Percentiles rank a stretch among this genome's conserved stretches.
Conservation (phyloP, 2,797 vertebrate species). For the Catostomus latipinnis region DNA sequence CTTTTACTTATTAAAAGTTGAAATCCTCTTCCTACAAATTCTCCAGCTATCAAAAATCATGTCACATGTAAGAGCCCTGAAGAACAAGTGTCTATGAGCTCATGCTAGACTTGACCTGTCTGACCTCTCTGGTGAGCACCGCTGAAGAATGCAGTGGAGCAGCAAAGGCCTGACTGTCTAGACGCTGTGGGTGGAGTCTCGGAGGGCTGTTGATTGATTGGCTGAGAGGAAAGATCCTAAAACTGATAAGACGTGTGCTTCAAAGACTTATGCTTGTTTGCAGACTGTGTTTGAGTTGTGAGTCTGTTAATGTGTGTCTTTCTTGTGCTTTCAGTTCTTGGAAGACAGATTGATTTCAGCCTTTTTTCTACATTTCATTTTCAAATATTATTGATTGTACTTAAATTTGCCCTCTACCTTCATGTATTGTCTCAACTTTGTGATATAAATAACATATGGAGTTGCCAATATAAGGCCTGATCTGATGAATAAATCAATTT, state of each 20-base stretch:
- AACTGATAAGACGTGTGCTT: constrained; percentile 55
- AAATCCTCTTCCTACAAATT: too few species aligned
- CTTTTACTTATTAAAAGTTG: too few species aligned
- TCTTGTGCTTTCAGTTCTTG: constrained; percentile 15
- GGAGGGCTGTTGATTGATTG: constrained; percentile 67
- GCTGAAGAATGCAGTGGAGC: constrained; percentile 52
- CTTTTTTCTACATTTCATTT: constrained; percentile 11
- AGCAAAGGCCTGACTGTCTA: constrained; percentile 73
- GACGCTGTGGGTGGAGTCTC: constrained; percentile 77
- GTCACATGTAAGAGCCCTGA: neutral
- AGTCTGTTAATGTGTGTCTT: neutral
- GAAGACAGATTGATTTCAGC: constrained; percentile 12
- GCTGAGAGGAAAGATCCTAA: constrained; percentile 60
- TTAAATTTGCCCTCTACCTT: constrained; percentile 11
- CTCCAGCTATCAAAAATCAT: too few species aligned
- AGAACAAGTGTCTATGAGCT: constrained; percentile 35
- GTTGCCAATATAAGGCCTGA: neutral
- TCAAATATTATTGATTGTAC: neutral
- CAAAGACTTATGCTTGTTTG: constrained; percentile 35
- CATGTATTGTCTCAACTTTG: neutral
- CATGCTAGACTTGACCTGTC: constrained; percentile 40
- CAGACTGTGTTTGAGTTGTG: constrained; percentile 42
- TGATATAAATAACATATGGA: constrained; percentile 4
- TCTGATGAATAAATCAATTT: constrained; percentile 30
- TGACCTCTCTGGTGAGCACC: constrained; percentile 56